phyloP scores from a whole-genome alignment of 2,113 vertebrate species.

The Hiodon tergisus region DNA sequence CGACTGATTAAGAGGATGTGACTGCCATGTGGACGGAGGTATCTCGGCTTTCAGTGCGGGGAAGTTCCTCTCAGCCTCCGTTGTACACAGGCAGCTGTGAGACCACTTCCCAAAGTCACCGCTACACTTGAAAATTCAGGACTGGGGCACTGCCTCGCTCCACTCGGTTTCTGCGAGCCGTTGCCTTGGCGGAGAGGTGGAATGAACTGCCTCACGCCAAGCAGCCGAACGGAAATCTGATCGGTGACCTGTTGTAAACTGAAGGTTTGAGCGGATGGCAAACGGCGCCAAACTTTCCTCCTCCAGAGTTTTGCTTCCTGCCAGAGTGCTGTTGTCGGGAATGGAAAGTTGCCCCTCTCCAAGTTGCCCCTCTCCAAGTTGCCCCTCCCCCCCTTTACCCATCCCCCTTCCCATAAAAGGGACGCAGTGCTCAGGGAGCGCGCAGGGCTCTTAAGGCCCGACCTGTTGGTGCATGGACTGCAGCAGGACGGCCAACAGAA shows the following conservation, averaged over 20 bases:
- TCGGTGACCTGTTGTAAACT: background rate
- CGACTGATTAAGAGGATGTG: background rate
- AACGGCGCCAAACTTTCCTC: background rate
- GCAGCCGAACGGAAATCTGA: background rate
- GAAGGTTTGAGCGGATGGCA: background rate
- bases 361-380: background rate
- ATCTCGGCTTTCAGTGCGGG: conserved; percentile 4
- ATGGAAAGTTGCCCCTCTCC: no score
- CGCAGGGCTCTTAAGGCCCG: conserved; percentile 28
- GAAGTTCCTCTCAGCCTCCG: background rate
- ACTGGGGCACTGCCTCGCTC: background rate
- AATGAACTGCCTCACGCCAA: background rate
- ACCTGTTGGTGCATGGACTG: conserved; percentile 50
- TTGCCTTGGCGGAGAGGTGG: background rate
- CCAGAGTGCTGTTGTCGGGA: background rate
- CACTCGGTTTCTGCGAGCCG: background rate
- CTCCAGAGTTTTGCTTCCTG: background rate
- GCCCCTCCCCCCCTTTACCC: background rate
- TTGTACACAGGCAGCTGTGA: background rate
- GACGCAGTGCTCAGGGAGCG: no score
- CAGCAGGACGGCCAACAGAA: conserved; percentile 69
- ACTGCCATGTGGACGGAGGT: conserved; percentile 12
- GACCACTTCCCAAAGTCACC: background rate
- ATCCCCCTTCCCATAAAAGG: no score
- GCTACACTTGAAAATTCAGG: background rate